Percentiles rank a stretch among this genome's conserved stretches.
Evolutionary conservation across 2,888 invertebrate species (phyloP).

Genomic region (Callosobruchus maculatus): DNA sequence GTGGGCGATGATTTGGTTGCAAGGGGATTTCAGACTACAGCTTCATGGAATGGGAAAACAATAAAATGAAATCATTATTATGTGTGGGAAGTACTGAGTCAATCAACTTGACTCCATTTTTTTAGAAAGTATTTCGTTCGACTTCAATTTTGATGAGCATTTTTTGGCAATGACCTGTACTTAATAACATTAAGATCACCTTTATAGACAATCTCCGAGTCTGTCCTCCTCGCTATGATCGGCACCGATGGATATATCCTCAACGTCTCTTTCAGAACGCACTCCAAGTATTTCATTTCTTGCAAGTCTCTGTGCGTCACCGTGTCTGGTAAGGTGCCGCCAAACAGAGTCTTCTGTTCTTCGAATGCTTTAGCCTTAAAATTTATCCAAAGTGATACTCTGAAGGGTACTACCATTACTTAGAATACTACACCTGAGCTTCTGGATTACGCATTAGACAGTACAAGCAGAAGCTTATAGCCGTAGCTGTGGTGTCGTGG

Average conservation of each 20-base stretch:
- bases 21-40: too few species aligned
- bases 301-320: constrained; percentile 19
- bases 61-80: too few species aligned
- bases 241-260: constrained; percentile 19
- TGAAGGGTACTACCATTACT: too few species aligned
- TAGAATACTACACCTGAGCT: constrained; percentile 38
- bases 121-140: too few species aligned
- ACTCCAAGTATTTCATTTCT: constrained; percentile 29
- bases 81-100: too few species aligned
- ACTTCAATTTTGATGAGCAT: too few species aligned
- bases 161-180: too few species aligned
- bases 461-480: constrained; percentile 49
- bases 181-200: too few species aligned
- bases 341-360: constrained; percentile 25
- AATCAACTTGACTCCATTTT: too few species aligned
- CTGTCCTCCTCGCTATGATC: constrained; percentile 46
- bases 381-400: background rate
- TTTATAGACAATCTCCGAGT: constrained; percentile 40
- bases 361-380: constrained; percentile 2
- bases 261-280: constrained; percentile 26
- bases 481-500: constrained; percentile 51
- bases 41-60: too few species aligned
- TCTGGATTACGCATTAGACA: constrained; percentile 46
- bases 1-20: too few species aligned
- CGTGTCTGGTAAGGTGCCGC: constrained; percentile 10